A percentile compares a stretch with the other conserved stretches of the same genome.
These are phyloP conservation scores for Sprattus sprattus DNA, from an alignment of 2,113 vertebrate genomes.

Conservation along the genomic window DNA sequence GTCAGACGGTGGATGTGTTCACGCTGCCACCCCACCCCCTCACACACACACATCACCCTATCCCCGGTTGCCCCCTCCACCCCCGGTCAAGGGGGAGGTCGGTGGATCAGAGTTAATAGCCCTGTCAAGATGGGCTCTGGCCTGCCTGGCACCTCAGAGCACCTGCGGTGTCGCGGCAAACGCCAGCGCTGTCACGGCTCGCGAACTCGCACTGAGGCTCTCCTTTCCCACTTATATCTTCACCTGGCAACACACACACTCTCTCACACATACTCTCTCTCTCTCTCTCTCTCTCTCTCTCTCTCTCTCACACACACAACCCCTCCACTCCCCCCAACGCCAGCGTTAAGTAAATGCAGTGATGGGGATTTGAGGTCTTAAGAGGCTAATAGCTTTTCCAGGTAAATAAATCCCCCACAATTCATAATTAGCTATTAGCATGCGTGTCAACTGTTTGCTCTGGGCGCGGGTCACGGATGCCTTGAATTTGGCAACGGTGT, in stretches of 20 bases:
- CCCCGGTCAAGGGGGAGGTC: conserved; percentile 21
- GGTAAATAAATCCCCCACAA: conserved; percentile 53
- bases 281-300: background rate
- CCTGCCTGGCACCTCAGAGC: conserved; percentile 36
- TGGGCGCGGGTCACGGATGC: conserved; percentile 22
- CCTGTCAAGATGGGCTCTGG: conserved; percentile 52
- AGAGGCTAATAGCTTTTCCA: conserved; percentile 51
- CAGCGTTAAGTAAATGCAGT: conserved; percentile 36
- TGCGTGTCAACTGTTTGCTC: conserved; percentile 45
- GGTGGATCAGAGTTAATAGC: conserved; percentile 57
- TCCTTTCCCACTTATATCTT: background rate
- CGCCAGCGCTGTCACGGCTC: conserved; percentile 35
- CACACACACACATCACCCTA: background rate
- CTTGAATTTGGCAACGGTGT: conserved; percentile 9
- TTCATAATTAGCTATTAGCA: conserved; percentile 51
- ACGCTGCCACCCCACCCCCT: background rate
- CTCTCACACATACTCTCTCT: background rate
- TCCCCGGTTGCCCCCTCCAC: background rate
- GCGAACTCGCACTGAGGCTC: conserved; percentile 21
- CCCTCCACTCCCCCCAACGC: conserved; percentile 16
- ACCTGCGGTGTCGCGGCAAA: conserved; percentile 23
- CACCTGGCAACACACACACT: background rate
- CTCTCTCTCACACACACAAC: background rate
- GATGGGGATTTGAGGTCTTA: conserved; percentile 43
- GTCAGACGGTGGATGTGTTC: background rate